These are phyloP conservation scores for Agraylea sexmaculata DNA, from an alignment of 1,140 invertebrate genomes.

Conservation along the genomic window DNA sequence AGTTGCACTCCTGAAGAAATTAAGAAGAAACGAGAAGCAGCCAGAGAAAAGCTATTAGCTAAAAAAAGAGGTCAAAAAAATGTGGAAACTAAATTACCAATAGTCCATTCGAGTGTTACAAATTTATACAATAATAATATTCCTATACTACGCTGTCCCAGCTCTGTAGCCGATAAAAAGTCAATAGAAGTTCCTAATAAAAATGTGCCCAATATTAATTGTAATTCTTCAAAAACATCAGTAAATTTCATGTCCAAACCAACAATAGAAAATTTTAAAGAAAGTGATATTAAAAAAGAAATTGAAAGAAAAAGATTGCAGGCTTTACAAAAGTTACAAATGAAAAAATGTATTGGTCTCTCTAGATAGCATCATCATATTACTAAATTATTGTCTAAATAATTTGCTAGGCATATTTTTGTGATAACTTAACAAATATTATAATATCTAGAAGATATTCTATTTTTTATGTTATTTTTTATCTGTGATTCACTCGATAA, in stretches of 20 bases:
- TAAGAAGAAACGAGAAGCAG: slow-evolving; percentile 30
- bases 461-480: too few species aligned
- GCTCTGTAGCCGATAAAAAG: slow-evolving; percentile 1
- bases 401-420: slow-evolving; percentile 4
- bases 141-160: neutral
- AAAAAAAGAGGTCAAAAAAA: slow-evolving; percentile 21
- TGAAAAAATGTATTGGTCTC: slow-evolving; percentile 20
- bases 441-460: too few species aligned
- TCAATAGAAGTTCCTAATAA: neutral
- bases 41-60: slow-evolving; percentile 31
- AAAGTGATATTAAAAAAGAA: slow-evolving; percentile 26
- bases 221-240: neutral
- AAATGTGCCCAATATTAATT: neutral
- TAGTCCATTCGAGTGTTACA: neutral
- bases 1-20: slow-evolving; percentile 34
- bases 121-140: neutral
- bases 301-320: slow-evolving; percentile 31
- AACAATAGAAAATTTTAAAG: slow-evolving; percentile 10
- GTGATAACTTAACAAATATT: neutral
- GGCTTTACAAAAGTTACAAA: slow-evolving; percentile 26
- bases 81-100: neutral
- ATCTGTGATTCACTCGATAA: too few species aligned
- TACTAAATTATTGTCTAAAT: slow-evolving; percentile 8
- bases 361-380: slow-evolving; percentile 1
- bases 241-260: neutral